Conservation (phyloP, 2,113 vertebrate species). For the Pseudonaja textilis region DNA sequence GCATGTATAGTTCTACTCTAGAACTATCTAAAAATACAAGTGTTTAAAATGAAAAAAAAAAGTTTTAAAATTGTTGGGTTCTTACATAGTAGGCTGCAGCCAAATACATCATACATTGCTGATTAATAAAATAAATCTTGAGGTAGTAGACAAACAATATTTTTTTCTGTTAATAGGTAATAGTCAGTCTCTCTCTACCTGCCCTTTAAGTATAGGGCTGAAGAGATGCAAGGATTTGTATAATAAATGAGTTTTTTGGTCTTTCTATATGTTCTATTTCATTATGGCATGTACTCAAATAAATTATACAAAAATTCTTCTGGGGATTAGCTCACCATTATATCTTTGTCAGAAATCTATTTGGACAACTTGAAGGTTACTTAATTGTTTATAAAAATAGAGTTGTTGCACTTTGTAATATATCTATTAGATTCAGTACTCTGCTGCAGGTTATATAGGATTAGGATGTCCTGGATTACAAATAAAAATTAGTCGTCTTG, state of each 20-base stretch:
- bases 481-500: neutral
- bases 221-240: neutral
- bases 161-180: neutral
- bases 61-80: neutral
- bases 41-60: conserved; percentile 51
- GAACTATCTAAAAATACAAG: conserved; percentile 26
- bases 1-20: conserved; percentile 47
- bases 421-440: neutral
- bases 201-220: neutral
- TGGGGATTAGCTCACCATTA: neutral
- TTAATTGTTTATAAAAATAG: neutral
- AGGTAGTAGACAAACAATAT: neutral
- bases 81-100: neutral
- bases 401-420: neutral
- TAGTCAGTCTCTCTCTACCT: neutral
- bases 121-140: neutral
- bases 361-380: neutral
- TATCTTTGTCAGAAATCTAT: neutral
- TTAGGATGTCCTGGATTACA: neutral
- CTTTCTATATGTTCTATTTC: neutral
- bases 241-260: neutral
- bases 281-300: neutral
- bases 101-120: neutral
- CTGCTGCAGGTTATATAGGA: neutral
- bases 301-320: neutral